Evolutionary conservation across 2,113 vertebrate genomes (phyloP).

Genomic region (Oostethus manadensis): DNA sequence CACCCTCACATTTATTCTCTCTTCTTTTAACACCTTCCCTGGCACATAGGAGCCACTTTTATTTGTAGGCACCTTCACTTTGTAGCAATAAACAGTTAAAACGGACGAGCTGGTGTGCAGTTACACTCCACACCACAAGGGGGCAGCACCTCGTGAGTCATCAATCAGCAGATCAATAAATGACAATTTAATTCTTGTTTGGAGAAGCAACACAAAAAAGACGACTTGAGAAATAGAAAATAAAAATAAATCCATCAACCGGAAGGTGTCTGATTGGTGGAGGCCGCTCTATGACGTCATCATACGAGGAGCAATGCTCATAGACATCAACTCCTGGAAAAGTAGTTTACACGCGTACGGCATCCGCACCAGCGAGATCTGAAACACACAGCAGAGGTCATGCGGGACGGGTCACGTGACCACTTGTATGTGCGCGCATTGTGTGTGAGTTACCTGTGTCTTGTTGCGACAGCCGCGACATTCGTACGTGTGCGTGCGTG

Average conservation of each 20-base stretch:
- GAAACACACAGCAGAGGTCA: conserved; percentile 3
- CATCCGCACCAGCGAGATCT: conserved; percentile 96
- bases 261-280: conserved; percentile 1
- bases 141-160: no score
- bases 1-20: neutral
- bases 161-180: no score
- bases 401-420: neutral
- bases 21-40: no score
- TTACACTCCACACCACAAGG: no score
- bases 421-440: neutral
- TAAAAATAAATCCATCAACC: neutral
- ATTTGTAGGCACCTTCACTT: no score
- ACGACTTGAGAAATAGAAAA: conserved; percentile 11
- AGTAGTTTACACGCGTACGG: conserved; percentile 97
- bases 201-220: conserved; percentile 8
- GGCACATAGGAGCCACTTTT: no score
- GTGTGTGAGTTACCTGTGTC: conserved; percentile 80
- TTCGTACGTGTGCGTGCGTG: conserved; percentile 93
- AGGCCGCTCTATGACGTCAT: conserved; percentile 72
- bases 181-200: conserved; percentile 36
- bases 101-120: no score
- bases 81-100: no score
- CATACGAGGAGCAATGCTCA: conserved; percentile 99
- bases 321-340: conserved; percentile 97
- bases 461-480: conserved; percentile 97